phyloP scores from a whole-genome alignment of 2,888 invertebrate genomes.

The Volucella inflata region DNA sequence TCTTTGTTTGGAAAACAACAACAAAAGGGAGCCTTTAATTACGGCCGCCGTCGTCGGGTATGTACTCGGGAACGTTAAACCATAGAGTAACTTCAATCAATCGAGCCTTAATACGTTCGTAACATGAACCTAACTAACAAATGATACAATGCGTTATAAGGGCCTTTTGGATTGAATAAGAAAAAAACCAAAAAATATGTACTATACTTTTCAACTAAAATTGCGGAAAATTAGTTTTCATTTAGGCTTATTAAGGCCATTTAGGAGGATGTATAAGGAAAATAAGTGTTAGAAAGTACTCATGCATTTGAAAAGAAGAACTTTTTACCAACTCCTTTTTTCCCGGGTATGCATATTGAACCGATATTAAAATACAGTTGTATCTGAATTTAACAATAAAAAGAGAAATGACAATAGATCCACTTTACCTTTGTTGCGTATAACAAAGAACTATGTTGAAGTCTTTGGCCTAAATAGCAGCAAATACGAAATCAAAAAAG shows the following conservation, averaged over 20 bases:
- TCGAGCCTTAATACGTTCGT: constrained; percentile 36
- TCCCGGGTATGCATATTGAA: no score
- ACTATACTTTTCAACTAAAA: background rate
- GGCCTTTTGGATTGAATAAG: constrained; percentile 16
- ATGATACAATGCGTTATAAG: no score
- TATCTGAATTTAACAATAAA: no score
- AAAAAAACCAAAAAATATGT: background rate
- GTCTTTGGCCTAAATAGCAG: no score
- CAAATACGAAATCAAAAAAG: no score
- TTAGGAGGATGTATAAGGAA: background rate
- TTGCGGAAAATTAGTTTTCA: constrained; percentile 12
- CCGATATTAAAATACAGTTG: no score
- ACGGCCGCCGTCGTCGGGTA: constrained; percentile 1
- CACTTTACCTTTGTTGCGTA: no score
- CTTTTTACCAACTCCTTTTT: no score
- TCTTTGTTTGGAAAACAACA: constrained; percentile 28
- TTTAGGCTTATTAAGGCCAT: constrained; percentile 33
- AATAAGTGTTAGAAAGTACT: no score
- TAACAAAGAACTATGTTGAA: no score
- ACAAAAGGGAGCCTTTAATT: constrained; percentile 34
- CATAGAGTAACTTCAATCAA: constrained; percentile 35
- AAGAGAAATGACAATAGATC: no score
- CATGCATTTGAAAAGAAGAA: no score
- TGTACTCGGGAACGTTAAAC: constrained; percentile 14
- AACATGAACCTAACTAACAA: constrained; percentile 15